Evolutionary conservation across 2,888 invertebrate genomes (phyloP).

Genomic region (Aquatica leii): DNA sequence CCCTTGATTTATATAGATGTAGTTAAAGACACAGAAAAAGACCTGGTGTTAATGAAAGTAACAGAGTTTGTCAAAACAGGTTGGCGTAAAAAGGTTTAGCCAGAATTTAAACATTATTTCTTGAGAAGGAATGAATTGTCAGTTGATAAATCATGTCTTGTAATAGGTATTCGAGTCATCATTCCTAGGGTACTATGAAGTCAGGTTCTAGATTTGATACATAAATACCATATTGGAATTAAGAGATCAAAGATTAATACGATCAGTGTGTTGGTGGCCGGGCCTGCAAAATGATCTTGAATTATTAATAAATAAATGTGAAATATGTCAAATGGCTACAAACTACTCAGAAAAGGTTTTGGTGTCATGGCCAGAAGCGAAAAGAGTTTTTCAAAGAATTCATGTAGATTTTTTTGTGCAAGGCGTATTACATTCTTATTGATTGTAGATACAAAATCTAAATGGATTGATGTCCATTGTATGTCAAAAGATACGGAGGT

Average conservation of each 20-base stretch:
- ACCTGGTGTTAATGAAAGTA: not conserved
- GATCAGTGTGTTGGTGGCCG: conserved; percentile 38
- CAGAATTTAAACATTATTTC: conserved; percentile 17
- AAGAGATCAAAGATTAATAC: conserved; percentile 39
- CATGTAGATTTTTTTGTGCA: conserved; percentile 11
- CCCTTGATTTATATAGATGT: too few species aligned
- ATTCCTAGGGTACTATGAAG: too few species aligned
- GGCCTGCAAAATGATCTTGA: conserved; percentile 40
- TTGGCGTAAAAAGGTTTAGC: conserved; percentile 11
- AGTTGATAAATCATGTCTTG: conserved; percentile 11
- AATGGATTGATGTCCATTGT: too few species aligned
- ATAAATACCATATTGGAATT: not conserved
- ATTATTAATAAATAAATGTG: conserved; percentile 18
- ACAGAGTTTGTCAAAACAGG: conserved; percentile 18
- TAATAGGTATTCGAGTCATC: conserved; percentile 16
- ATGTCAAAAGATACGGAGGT: too few species aligned
- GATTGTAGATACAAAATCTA: too few species aligned
- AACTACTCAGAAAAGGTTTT: not conserved
- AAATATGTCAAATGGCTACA: not conserved
- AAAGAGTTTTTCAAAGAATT: conserved; percentile 8
- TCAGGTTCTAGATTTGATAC: conserved; percentile 38
- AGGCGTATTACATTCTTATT: not conserved
- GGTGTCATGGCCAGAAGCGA: conserved; percentile 19
- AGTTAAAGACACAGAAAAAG: too few species aligned
- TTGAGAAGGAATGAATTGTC: conserved; percentile 27